phyloP scores from a whole-genome alignment of 30 jellyfish, hydroid and myxozoan genomes.

The Aurelia sp. region DNA sequence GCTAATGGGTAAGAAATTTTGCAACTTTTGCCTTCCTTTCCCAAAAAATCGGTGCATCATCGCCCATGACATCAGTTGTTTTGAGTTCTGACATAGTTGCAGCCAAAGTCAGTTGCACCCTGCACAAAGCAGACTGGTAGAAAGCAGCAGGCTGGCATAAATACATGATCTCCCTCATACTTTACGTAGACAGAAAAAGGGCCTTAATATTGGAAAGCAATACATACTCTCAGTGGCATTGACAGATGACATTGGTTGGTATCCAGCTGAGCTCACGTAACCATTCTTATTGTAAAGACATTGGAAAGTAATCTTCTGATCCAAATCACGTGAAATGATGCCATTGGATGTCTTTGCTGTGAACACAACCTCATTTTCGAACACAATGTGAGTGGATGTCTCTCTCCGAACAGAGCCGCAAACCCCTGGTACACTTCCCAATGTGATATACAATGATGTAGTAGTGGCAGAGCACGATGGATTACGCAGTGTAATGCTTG shows the following conservation, averaged over 20 bases:
- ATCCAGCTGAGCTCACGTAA: neutral
- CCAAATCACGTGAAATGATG: constrained; percentile 1
- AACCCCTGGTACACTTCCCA: constrained; percentile 38
- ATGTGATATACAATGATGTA: neutral
- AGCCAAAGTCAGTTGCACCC: no score
- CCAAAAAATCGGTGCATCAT: no score
- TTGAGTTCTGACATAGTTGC: no score
- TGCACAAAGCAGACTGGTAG: no score
- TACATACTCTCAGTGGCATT: neutral
- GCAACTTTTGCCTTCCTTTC: no score
- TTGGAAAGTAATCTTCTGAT: neutral
- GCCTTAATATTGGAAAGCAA: neutral
- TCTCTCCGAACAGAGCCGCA: constrained; percentile 38
- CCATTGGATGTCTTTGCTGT: constrained; percentile 8
- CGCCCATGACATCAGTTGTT: no score
- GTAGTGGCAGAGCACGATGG: constrained; percentile 34
- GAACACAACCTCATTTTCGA: constrained; percentile 34
- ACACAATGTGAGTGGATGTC: constrained; percentile 9
- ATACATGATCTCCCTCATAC: no score
- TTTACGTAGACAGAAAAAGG: no score
- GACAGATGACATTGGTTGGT: constrained; percentile 5
- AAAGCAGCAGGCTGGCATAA: no score
- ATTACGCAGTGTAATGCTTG: constrained; percentile 32
- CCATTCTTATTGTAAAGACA: constrained; percentile 15
- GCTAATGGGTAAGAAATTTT: no score